Percentiles rank a stretch among this genome's conserved stretches.
phyloP scores from a whole-genome alignment of 1,140 invertebrate genomes.

The Halyomorpha halys region DNA sequence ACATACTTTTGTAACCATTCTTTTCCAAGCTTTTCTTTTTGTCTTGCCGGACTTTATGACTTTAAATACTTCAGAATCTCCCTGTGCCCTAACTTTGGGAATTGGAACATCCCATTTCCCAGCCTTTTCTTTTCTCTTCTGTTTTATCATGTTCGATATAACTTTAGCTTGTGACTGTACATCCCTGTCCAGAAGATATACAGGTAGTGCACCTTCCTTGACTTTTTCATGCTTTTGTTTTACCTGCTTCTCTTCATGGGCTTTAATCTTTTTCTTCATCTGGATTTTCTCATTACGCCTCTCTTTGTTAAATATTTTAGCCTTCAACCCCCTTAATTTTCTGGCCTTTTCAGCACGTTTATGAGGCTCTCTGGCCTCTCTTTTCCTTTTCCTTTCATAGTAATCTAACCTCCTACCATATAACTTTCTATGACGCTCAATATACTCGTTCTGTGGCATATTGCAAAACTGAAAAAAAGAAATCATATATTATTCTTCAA shows the following conservation, averaged over 20 bases:
- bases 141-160: slow-evolving; percentile 98
- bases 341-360: slow-evolving; percentile 81
- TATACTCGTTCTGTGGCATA: slow-evolving; percentile 99
- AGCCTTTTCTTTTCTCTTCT: slow-evolving; percentile 98
- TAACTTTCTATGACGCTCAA: slow-evolving; percentile 92
- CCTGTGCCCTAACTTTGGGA: slow-evolving; percentile 93
- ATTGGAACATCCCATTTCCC: slow-evolving; percentile 99
- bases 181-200: slow-evolving; percentile 94
- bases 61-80: slow-evolving; percentile 97
- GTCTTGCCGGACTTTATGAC: slow-evolving; percentile 83
- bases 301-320: slow-evolving; percentile 95
- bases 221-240: slow-evolving; percentile 52
- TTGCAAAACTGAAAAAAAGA: slow-evolving; percentile 33
- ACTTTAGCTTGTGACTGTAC: slow-evolving; percentile 89
- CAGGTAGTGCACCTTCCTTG: slow-evolving; percentile 89
- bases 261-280: slow-evolving; percentile 95
- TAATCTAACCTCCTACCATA: slow-evolving; percentile 94
- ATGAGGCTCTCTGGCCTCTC: slow-evolving; percentile 85
- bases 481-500: too few species aligned
- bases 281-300: slow-evolving; percentile 96
- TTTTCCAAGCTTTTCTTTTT: slow-evolving; percentile 94
- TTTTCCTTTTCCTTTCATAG: slow-evolving; percentile 93
- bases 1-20: slow-evolving; percentile 98
- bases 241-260: slow-evolving; percentile 79
- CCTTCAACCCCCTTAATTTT: slow-evolving; percentile 89